These are phyloP conservation scores for Leucoptera coffeella DNA, from an alignment of 2,888 invertebrate species.

Conservation along the genomic window DNA sequence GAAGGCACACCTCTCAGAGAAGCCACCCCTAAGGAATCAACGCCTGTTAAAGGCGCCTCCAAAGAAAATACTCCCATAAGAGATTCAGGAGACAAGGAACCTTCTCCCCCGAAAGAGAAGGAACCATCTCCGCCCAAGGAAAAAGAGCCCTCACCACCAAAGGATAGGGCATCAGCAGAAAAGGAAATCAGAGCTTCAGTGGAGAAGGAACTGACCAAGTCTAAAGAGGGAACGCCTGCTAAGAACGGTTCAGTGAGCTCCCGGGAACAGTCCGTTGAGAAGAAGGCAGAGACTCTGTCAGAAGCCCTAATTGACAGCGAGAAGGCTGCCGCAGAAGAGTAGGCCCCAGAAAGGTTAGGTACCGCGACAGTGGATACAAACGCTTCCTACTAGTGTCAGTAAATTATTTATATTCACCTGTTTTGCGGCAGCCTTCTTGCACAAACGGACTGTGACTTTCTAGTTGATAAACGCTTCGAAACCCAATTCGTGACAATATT, in stretches of 20 bases:
- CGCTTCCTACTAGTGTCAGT: too few species aligned
- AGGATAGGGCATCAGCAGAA: neutral
- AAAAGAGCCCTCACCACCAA: neutral
- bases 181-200: neutral
- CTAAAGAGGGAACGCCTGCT: slow-evolving; percentile 4
- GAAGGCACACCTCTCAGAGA: slow-evolving; percentile 12
- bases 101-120: slow-evolving; percentile 16
- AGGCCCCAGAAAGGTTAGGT: too few species aligned
- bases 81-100: neutral
- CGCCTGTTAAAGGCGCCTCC: slow-evolving; percentile 7
- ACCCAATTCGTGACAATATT: too few species aligned
- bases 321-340: slow-evolving; percentile 25
- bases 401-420: too few species aligned
- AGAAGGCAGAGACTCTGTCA: slow-evolving; percentile 23
- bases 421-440: too few species aligned
- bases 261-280: slow-evolving; percentile 34
- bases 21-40: slow-evolving; percentile 13
- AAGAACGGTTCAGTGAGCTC: slow-evolving; percentile 33
- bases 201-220: neutral
- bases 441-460: too few species aligned
- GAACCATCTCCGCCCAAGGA: slow-evolving; percentile 22
- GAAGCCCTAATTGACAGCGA: slow-evolving; percentile 39
- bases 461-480: too few species aligned
- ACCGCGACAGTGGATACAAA: too few species aligned
- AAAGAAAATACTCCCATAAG: slow-evolving; percentile 10